These are phyloP conservation scores for Caenorhabditis sp. DNA, from an alignment of 2,888 invertebrate genomes.

Conservation along the genomic window DNA sequence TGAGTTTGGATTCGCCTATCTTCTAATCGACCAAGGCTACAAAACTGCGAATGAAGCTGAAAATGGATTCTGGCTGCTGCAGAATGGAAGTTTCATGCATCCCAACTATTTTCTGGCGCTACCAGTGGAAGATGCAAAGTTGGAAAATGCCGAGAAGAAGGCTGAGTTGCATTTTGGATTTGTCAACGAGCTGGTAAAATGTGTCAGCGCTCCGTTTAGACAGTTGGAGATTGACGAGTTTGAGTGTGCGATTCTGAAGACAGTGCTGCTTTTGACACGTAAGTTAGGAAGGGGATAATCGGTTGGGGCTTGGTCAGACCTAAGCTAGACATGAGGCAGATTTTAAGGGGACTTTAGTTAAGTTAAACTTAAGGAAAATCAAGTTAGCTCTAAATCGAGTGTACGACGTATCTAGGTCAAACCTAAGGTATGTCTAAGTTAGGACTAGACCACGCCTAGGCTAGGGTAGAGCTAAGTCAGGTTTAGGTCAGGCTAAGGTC, in stretches of 20 bases:
- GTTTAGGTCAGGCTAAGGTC: no score
- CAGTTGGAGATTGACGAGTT: conserved; percentile 54
- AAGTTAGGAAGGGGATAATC: conserved; percentile 26
- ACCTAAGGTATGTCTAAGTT: no score
- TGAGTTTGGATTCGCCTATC: conserved; percentile 67
- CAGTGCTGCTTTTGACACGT: conserved; percentile 63
- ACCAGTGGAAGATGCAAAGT: conserved; percentile 55
- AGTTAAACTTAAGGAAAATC: no score
- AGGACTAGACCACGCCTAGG: no score
- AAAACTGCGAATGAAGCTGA: conserved; percentile 58
- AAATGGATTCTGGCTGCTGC: conserved; percentile 65
- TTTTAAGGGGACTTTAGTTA: no score
- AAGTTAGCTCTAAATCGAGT: no score
- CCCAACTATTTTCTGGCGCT: conserved; percentile 64
- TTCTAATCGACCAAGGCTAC: conserved; percentile 71
- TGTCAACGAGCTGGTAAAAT: conserved; percentile 56
- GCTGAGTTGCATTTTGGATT: conserved; percentile 64
- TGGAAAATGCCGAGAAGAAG: conserved; percentile 51
- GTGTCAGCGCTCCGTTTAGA: conserved; percentile 62
- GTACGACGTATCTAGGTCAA: no score
- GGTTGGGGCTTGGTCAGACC: no score
- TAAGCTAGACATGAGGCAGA: no score
- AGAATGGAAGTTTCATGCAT: conserved; percentile 68
- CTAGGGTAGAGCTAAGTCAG: no score
- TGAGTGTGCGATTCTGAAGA: conserved; percentile 65